Percentiles rank a stretch among this genome's conserved stretches.
phyloP scores from a whole-genome alignment of 2,888 invertebrate species.

The Tipula vernalis region DNA sequence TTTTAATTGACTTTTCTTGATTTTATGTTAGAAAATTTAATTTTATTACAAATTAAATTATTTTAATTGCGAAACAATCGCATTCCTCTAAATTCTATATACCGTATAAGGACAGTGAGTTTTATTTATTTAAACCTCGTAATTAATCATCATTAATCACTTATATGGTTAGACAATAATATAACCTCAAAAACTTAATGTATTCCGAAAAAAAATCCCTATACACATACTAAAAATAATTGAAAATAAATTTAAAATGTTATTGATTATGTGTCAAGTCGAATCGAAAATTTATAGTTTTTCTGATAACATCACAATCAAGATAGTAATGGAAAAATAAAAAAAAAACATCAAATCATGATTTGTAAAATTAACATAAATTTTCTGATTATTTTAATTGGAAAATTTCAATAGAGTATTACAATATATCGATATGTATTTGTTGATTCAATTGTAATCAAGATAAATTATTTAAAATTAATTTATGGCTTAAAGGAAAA shows the following conservation, averaged over 20 bases:
- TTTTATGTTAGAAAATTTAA: not conserved
- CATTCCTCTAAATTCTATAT: no score
- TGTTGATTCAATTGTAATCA: not conserved
- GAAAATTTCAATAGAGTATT: not conserved
- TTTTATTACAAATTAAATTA: not conserved
- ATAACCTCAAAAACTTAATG: no score
- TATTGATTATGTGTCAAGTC: not conserved
- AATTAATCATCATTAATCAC: no score
- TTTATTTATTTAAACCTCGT: no score
- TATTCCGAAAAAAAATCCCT: not conserved
- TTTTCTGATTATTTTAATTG: not conserved
- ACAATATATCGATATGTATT: not conserved
- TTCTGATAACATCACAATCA: not conserved
- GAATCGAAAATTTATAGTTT: not conserved
- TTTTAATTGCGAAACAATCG: not conserved
- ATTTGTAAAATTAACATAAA: not conserved
- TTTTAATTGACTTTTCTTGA: not conserved
- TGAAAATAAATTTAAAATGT: not conserved
- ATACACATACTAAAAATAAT: not conserved
- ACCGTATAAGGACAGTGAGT: no score
- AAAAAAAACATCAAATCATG: not conserved
- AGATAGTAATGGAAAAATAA: not conserved
- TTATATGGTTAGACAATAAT: no score
- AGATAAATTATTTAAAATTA: not conserved
- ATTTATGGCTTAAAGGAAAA: not conserved